Evolutionary conservation across 2,888 invertebrate species (phyloP), one percentile per base, ranked within the genome.

Genomic region (Anarsia innoxiella): DNA sequence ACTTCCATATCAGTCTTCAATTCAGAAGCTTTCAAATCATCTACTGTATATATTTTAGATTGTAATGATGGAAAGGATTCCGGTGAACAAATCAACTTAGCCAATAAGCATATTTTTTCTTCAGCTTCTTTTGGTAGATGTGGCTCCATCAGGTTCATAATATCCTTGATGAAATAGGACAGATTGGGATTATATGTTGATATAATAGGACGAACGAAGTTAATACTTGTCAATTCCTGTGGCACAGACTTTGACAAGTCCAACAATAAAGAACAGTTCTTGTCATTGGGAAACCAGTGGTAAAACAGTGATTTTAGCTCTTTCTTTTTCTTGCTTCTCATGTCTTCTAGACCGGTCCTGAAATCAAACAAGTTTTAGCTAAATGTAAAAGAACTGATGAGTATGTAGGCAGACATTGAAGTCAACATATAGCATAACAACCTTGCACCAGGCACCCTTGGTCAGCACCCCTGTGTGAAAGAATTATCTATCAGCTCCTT

Each of bases 201-300:
- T 45, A 84, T 70, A 8, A 82, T 70, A 36, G 78, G 75, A 46
- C 68, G 66, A 14, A 83, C 53, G 45, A 62, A 77, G 38, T 63
- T 59, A 1, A 83, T 68, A 35, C 74, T 59, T 25, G 53, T 64
- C 13, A 85, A 53, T 44, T 74, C 63, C 32, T 44, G 42, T 11
- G 85, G 83, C 9, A 76, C 56, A 23, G 69, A 56, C 45, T 75
- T 73, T 25, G 54, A 51, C 39, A 84, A 53, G 43, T 85, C 67
- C 8, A 85, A 53, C 36, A 74, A 40, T n/a, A 84, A 56, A 12
- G 58, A 48, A 34, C 55, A 57, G 13, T 50, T 40, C 44, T 63
- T 70, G 35, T 68, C 69, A 55, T 68, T 74, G 6, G 84, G 86
- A 44, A 73, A 76, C 76, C 78, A 82, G 34, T 79, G 72, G 35